phyloP scores from a whole-genome alignment of 2,888 invertebrate species.

The Saturnia japonica region DNA sequence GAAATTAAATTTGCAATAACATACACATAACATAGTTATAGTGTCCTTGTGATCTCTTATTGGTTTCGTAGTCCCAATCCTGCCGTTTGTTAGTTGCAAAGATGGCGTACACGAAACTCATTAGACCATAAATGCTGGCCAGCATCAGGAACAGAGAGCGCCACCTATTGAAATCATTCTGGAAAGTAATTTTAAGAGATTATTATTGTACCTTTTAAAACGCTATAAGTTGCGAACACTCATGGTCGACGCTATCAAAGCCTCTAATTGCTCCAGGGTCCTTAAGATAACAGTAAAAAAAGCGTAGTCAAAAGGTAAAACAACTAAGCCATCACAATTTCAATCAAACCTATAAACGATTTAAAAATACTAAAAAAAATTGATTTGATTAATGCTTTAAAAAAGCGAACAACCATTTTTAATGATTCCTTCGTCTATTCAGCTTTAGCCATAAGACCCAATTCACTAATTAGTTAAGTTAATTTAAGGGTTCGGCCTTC shows the following conservation, averaged over 20 bases:
- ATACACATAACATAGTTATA: slow-evolving; percentile 45
- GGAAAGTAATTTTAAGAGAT: slow-evolving; percentile 28
- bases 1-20: slow-evolving; percentile 5
- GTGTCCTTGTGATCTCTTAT: slow-evolving; percentile 37
- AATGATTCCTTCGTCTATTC: background rate
- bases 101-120: slow-evolving; percentile 84
- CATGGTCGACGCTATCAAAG: too few species aligned
- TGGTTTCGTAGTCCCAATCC: slow-evolving; percentile 84
- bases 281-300: background rate
- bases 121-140: slow-evolving; percentile 83
- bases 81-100: slow-evolving; percentile 86
- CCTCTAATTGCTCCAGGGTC: too few species aligned
- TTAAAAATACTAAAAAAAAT: too few species aligned
- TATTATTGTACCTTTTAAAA: background rate
- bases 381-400: background rate
- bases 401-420: background rate
- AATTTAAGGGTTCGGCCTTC: background rate
- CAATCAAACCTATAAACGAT: background rate
- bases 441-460: background rate
- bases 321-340: background rate
- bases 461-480: background rate
- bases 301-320: background rate
- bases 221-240: background rate
- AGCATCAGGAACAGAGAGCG: slow-evolving; percentile 85
- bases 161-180: slow-evolving; percentile 85